phyloP scores from a whole-genome alignment of 2,113 vertebrate species.

The Perognathus longimembris region DNA sequence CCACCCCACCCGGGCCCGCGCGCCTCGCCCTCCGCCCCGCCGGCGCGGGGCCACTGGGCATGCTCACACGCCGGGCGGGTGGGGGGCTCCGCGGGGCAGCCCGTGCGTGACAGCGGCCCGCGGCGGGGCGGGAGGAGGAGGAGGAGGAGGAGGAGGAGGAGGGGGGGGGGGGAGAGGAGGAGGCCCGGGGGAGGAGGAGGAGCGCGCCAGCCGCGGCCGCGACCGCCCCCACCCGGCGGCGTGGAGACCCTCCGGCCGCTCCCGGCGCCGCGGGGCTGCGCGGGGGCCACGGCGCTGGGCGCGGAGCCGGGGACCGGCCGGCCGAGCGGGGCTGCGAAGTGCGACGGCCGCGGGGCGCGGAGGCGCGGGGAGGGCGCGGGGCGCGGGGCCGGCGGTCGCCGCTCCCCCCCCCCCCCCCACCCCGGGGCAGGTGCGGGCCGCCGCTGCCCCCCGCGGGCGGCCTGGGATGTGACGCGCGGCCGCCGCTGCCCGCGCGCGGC shows the following conservation, averaged over 20 bases:
- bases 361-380: neutral
- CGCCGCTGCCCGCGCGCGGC: conserved; percentile 66
- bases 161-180: neutral
- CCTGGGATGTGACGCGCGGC: conserved; percentile 66
- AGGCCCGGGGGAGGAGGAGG: conserved; percentile 34
- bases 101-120: neutral
- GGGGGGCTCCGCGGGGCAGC: conserved; percentile 22
- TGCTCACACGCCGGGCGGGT: conserved; percentile 69
- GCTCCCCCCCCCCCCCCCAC: too few species aligned
- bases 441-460: conserved; percentile 55
- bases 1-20: too few species aligned
- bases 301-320: neutral
- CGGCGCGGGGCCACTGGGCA: conserved; percentile 60
- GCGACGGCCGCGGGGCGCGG: neutral
- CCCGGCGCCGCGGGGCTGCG: neutral
- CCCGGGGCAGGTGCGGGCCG: conserved; percentile 59
- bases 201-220: conserved; percentile 32
- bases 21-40: neutral
- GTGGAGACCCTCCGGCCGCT: conserved; percentile 30
- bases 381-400: neutral
- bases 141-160: neutral
- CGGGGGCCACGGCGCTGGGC: neutral
- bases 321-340: too few species aligned
- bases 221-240: conserved; percentile 74
- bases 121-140: neutral